Base-by-base conservation (phyloP, 2,888 invertebrate genomes). In the Hermaeophaga mercurialis region DNA sequence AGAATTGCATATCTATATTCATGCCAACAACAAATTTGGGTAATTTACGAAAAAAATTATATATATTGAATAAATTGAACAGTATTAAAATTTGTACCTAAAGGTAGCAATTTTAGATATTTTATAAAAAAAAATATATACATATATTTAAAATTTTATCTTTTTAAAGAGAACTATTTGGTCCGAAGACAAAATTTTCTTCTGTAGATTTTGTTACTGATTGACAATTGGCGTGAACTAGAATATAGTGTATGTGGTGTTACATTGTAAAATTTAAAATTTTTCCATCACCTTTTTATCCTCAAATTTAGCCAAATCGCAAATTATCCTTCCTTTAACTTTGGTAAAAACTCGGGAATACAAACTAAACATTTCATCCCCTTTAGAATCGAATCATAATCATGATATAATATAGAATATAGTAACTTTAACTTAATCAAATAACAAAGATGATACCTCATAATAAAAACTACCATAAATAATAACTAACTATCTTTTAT, bases 21-120 rank as follows among this genome's bases (percentile, higher is more conserved):
- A 74, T 74, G 75, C 74, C 75, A 75, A 75, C 71, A 70, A 67
- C 67, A 48, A 57, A 54, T 62, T 61, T 62, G 59, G 54, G 41
- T 64, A 62, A 61, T 69, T 71, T 67, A 66, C 66, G 54, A 54
- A 57, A 65, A 55, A 67, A 68, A 67, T 68, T 71, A 70, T 68
- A 73, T 72, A 73, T 71, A 70, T 70, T 67, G 68, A 71, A 66
- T 71, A 70, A 70, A 73, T 69, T 71, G 65, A 74, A 71, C 78
- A 78, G 78, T 78, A 77, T 78, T 77, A 77, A 76, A 73, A 78
- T 76, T 77, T 75, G 77, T 77, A 77, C 76, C 77, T 77, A 76
- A 76, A 74, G 74, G 76, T 77, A 76, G 77, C 72, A 73, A 66
- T 75, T 58, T 75, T 76, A 76, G 77, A 76, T 74, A 76, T 77